phyloP scores from a whole-genome alignment of 1,140 invertebrate species.

The Sycophila sp. region DNA sequence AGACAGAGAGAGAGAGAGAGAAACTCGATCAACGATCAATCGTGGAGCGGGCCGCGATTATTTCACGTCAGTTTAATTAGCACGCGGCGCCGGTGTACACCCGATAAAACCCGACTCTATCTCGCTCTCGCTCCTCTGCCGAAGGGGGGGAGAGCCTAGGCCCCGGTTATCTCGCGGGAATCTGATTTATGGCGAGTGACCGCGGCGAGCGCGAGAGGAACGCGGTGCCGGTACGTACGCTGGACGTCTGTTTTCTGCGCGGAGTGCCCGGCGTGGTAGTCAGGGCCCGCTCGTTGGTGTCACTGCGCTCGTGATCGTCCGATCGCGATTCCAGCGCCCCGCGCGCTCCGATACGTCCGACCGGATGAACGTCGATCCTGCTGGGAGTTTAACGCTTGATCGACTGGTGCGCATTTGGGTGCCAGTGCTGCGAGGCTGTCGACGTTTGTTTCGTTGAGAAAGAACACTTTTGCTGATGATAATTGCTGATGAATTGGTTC shows the following conservation, averaged over 20 bases:
- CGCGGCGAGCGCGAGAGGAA: slow-evolving; percentile 29
- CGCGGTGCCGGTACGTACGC: no score
- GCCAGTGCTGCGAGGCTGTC: no score
- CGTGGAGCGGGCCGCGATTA: slow-evolving; percentile 61
- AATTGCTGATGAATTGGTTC: no score
- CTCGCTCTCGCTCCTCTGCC: neutral
- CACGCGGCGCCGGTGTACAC: slow-evolving; percentile 59
- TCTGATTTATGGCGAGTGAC: slow-evolving; percentile 65
- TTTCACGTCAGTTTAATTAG: slow-evolving; percentile 68
- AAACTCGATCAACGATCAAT: slow-evolving; percentile 65
- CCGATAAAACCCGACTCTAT: slow-evolving; percentile 59
- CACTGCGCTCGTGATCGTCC: neutral
- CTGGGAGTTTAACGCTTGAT: no score
- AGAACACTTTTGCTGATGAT: no score
- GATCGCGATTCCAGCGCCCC: neutral
- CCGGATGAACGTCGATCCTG: neutral
- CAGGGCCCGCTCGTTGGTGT: no score
- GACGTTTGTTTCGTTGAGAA: no score
- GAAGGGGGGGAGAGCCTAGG: slow-evolving; percentile 42
- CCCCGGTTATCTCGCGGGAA: slow-evolving; percentile 63
- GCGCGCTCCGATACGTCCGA: no score
- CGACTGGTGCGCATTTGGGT: no score
- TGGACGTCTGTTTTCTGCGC: slow-evolving; percentile 20
- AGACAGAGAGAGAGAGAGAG: neutral
- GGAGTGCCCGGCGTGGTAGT: neutral